Conservation (phyloP, 2,797 vertebrate genomes). For the Helostoma temminkii region DNA sequence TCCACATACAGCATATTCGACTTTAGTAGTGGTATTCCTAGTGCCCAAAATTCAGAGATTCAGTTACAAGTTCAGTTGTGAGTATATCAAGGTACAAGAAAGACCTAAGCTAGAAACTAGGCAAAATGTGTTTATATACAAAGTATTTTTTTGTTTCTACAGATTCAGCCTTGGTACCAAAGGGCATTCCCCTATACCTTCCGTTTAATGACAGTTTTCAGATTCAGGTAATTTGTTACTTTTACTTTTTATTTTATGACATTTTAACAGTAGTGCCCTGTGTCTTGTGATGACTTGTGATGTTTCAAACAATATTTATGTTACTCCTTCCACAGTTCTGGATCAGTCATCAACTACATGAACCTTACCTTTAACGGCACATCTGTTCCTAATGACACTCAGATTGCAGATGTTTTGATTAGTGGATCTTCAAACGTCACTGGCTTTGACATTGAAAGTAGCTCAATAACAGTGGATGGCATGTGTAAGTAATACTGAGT, state of each 20-base stretch:
- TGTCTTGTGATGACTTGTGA: not conserved
- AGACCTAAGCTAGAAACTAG: too few species aligned
- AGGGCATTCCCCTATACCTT: slow-evolving; percentile 29
- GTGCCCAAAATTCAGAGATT: too few species aligned
- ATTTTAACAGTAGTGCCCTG: not conserved
- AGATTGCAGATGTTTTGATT: slow-evolving; percentile 43
- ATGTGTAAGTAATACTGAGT: slow-evolving; percentile 24
- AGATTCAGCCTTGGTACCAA: slow-evolving; percentile 56
- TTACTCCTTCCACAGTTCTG: slow-evolving; percentile 38
- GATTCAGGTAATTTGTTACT: slow-evolving; percentile 47
- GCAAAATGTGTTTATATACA: too few species aligned
- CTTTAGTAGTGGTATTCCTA: too few species aligned
- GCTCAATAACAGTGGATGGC: slow-evolving; percentile 36
- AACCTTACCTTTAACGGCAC: slow-evolving; percentile 6
- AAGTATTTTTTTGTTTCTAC: slow-evolving; percentile 18
- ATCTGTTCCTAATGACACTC: slow-evolving; percentile 18
- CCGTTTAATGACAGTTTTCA: slow-evolving; percentile 3
- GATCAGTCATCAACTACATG: slow-evolving; percentile 32
- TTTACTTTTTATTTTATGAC: not conserved
- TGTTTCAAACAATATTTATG: too few species aligned
- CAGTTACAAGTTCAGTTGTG: too few species aligned
- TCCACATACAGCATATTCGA: too few species aligned
- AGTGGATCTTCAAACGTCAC: slow-evolving; percentile 25
- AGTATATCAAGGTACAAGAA: too few species aligned
- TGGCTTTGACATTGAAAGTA: slow-evolving; percentile 54